Conservation (phyloP, 2,113 vertebrate genomes). For the Pomatostomus ruficeps region DNA sequence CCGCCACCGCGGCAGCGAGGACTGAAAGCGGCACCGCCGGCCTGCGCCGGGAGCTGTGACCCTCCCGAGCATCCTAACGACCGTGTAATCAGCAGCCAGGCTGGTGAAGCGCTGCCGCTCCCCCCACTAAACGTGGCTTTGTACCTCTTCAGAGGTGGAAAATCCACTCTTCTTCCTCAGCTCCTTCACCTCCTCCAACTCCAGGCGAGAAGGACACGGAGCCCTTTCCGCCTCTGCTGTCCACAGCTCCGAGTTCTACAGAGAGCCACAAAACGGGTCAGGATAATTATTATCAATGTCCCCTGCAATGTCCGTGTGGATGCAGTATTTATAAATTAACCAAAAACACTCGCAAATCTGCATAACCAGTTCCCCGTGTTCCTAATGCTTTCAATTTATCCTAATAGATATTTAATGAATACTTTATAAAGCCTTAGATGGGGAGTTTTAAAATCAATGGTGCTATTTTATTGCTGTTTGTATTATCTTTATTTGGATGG, state of each 20-base stretch:
- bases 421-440: slow-evolving; percentile 70
- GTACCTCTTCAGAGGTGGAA: not conserved
- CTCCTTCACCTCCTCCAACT: not conserved
- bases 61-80: not conserved
- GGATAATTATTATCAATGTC: not conserved
- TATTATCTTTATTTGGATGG: slow-evolving; percentile 61
- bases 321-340: slow-evolving; percentile 52
- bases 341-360: slow-evolving; percentile 61
- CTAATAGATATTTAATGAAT: slow-evolving; percentile 75
- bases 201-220: not conserved
- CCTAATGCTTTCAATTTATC: slow-evolving; percentile 72
- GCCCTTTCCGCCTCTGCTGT: not conserved
- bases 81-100: not conserved
- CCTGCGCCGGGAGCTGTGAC: not conserved
- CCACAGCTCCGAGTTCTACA: not conserved
- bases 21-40: not conserved
- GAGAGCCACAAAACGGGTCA: not conserved
- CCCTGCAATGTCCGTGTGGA: not conserved
- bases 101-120: not conserved
- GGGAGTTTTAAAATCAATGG: slow-evolving; percentile 70
- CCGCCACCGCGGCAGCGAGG: fast-evolving
- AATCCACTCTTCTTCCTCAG: not conserved
- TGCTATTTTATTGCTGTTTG: slow-evolving; percentile 67
- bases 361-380: slow-evolving; percentile 53
- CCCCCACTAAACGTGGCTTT: not conserved